These are phyloP conservation scores for Eupithecia insigniata DNA, from an alignment of 2,888 invertebrate genomes.

Conservation along the genomic window DNA sequence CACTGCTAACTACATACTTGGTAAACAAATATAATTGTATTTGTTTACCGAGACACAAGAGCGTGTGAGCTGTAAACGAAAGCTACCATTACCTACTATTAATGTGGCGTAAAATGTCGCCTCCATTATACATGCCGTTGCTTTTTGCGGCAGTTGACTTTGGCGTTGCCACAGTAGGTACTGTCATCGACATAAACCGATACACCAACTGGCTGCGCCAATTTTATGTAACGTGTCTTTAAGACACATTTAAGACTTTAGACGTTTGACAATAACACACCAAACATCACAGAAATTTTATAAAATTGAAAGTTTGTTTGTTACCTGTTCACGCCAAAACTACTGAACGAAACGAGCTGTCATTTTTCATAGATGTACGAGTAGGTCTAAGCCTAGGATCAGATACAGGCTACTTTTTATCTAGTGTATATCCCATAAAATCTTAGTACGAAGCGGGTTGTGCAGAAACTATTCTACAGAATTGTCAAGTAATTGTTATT, in stretches of 20 bases:
- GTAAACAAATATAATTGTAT: not conserved
- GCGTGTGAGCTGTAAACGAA: not conserved
- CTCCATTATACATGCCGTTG: not conserved
- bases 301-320: no score
- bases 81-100: not conserved
- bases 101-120: not conserved
- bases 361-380: no score
- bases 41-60: not conserved
- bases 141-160: slow-evolving; percentile 3
- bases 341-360: not conserved
- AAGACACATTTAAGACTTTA: no score
- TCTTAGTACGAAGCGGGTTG: not conserved
- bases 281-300: not conserved
- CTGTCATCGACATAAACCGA: not conserved
- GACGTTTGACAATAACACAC: not conserved
- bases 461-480: no score
- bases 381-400: no score
- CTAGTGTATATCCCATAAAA: not conserved
- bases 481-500: no score
- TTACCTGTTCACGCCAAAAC: no score
- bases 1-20: not conserved
- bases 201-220: not conserved
- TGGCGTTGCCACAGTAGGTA: not conserved
- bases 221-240: not conserved
- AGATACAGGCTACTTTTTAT: no score